A percentile compares a stretch with the other conserved stretches of the same genome.
phyloP scores from a whole-genome alignment of 2,888 invertebrate genomes.

The Euclidia mi region DNA sequence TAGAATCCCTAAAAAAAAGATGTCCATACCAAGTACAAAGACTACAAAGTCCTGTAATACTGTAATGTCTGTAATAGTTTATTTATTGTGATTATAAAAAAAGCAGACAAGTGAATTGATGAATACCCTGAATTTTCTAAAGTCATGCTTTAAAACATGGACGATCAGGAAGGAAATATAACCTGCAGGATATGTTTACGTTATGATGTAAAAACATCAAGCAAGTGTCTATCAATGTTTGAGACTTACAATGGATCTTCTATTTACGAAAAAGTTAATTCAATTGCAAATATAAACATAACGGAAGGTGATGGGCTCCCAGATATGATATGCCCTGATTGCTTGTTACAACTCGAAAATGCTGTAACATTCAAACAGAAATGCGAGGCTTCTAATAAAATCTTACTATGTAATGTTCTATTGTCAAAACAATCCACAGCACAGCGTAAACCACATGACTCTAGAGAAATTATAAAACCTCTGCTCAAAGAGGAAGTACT shows the following conservation, averaged over 20 bases:
- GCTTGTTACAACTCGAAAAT: constrained; percentile 73
- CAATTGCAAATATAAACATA: constrained; percentile 72
- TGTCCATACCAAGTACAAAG: too few species aligned
- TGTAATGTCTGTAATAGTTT: too few species aligned
- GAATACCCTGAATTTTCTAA: neutral
- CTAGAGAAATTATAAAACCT: neutral
- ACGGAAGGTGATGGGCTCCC: constrained; percentile 75
- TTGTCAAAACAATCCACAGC: constrained; percentile 2
- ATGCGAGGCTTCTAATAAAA: constrained; percentile 71
- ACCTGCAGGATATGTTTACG: constrained; percentile 76
- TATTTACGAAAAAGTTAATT: constrained; percentile 72
- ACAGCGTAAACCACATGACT: neutral
- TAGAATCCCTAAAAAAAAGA: too few species aligned
- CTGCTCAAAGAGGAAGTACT: constrained; percentile 15
- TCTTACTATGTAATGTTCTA: constrained; percentile 51
- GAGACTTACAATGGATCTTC: constrained; percentile 67
- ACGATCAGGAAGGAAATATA: neutral
- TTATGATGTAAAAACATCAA: constrained; percentile 44
- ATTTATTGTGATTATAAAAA: too few species aligned
- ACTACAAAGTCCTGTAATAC: too few species aligned
- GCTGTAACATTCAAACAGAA: constrained; percentile 75
- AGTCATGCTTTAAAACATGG: constrained; percentile 5
- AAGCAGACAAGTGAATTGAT: too few species aligned
- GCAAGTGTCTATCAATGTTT: constrained; percentile 70
- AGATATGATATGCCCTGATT: constrained; percentile 72